These are phyloP conservation scores for Sialia sialis DNA, from an alignment of 2,113 vertebrate species.

Conservation along the genomic window DNA sequence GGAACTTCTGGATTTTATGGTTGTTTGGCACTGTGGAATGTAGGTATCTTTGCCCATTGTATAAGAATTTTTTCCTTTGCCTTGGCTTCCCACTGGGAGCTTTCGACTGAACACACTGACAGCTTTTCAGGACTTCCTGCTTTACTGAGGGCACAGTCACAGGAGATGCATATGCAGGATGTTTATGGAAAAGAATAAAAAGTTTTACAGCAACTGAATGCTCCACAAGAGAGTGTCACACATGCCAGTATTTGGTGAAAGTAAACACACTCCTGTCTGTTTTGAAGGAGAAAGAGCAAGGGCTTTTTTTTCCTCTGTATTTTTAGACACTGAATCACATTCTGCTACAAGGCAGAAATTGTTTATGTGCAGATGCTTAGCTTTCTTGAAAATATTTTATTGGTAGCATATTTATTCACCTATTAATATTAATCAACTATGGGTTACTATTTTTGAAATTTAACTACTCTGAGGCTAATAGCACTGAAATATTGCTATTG, in stretches of 20 bases:
- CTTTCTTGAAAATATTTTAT: background rate
- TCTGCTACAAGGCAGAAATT: background rate
- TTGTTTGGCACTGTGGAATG: constrained; percentile 45
- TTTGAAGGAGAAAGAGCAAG: background rate
- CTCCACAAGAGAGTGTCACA: background rate
- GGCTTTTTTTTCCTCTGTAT: background rate
- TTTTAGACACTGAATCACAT: background rate
- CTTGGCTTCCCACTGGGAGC: background rate
- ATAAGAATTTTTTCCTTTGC: background rate
- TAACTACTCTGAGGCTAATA: background rate
- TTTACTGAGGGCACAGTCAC: background rate
- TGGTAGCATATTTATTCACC: background rate
- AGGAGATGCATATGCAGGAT: background rate
- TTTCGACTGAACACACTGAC: background rate
- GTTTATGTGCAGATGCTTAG: background rate
- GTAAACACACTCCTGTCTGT: background rate
- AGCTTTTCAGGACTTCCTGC: background rate
- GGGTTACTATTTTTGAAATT: background rate
- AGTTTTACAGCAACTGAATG: background rate
- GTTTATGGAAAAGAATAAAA: background rate
- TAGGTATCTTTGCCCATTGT: constrained; percentile 31
- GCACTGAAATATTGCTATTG: background rate
- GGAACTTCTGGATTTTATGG: constrained; percentile 31
- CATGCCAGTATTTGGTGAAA: background rate
- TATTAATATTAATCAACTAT: background rate